These are phyloP conservation scores for Sebastes vulpes DNA, from an alignment of 2,797 vertebrate genomes.

Conservation along the genomic window DNA sequence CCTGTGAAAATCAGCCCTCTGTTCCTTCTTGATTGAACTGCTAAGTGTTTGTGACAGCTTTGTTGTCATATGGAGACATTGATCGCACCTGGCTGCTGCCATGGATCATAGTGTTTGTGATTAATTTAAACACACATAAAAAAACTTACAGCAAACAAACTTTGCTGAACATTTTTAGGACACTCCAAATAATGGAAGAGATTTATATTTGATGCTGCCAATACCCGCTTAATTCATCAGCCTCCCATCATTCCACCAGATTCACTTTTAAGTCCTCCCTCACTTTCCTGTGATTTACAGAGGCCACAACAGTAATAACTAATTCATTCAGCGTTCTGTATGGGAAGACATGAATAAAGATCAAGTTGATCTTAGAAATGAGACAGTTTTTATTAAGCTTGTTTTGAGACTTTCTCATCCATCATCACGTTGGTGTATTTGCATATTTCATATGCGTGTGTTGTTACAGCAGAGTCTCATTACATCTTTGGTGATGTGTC, in stretches of 20 bases:
- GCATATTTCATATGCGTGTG: constrained; percentile 26
- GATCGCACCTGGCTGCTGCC: neutral
- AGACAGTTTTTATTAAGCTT: constrained; percentile 14
- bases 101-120: neutral
- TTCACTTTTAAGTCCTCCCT: constrained; percentile 31
- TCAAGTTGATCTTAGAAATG: constrained; percentile 17
- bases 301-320: constrained; percentile 29
- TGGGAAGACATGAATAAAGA: constrained; percentile 33
- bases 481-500: neutral
- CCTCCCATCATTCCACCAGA: constrained; percentile 1
- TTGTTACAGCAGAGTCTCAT: constrained; percentile 14
- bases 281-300: constrained; percentile 8
- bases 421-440: constrained; percentile 6
- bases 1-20: neutral
- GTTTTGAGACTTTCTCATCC: constrained; percentile 6
- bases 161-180: neutral
- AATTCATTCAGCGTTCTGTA: constrained; percentile 37
- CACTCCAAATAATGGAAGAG: neutral
- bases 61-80: neutral
- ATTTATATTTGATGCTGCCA: constrained; percentile 4
- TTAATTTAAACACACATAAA: constrained; percentile 13
- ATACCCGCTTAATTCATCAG: constrained; percentile 34
- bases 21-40: neutral
- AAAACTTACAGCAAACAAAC: neutral
- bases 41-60: neutral